phyloP scores from a whole-genome alignment of 1,140 invertebrate genomes.

The Calliopsis andreniformis region DNA sequence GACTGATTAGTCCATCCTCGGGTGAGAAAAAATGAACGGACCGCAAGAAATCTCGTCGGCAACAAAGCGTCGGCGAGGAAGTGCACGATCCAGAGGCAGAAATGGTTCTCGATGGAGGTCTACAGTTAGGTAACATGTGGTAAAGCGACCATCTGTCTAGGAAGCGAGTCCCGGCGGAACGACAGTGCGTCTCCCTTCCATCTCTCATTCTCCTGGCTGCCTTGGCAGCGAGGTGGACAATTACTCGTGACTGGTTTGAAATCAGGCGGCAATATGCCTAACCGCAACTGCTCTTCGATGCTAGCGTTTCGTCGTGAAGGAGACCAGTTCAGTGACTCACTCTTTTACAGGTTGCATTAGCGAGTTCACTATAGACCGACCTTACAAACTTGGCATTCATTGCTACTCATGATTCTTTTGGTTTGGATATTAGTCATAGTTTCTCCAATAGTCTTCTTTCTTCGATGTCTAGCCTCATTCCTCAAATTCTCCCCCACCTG shows the following conservation, averaged over 20 bases:
- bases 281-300: not conserved
- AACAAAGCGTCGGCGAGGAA: slow-evolving; percentile 2
- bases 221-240: slow-evolving; percentile 24
- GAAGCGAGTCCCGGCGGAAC: slow-evolving; percentile 55
- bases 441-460: too few species aligned
- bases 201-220: not conserved
- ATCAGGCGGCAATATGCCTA: slow-evolving; percentile 2
- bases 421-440: too few species aligned
- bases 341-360: too few species aligned
- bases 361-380: too few species aligned
- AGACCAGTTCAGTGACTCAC: too few species aligned
- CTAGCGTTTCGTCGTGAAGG: not conserved
- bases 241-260: slow-evolving; percentile 32
- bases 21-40: not conserved
- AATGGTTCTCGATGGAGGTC: slow-evolving; percentile 58
- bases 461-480: too few species aligned
- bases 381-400: too few species aligned
- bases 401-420: too few species aligned
- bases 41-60: slow-evolving; percentile 1
- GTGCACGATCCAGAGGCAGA: slow-evolving; percentile 36
- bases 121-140: slow-evolving; percentile 73
- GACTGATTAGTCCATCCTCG: too few species aligned
- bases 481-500: too few species aligned
- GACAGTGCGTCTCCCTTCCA: slow-evolving; percentile 14
- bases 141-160: slow-evolving; percentile 73